Evolutionary conservation across 1,140 invertebrate species (phyloP), one percentile per base, ranked within the genome.

Genomic region (Cephus cinctus): DNA sequence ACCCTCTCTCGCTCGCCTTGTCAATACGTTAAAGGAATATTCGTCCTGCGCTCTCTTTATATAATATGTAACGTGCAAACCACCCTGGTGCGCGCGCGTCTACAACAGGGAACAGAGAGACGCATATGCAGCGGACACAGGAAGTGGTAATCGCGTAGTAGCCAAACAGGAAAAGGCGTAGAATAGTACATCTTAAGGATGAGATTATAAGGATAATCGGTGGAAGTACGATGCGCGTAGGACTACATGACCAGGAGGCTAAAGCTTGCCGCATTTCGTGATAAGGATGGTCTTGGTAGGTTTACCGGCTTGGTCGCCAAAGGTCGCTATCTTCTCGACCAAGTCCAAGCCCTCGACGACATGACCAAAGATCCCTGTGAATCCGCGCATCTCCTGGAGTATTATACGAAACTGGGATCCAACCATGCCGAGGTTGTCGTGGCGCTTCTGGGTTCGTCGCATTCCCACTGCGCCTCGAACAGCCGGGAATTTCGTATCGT

Each of bases 381-480:
- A 91, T 11, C 86, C 85, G 42, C 85, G 80, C 85, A 89, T 89
- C 61, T 90, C 87, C 50, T 87, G 85, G 43, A 90, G 69, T 52
- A 90, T 87, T 46, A 91, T 84, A 34, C 89, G 84, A 73, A 91
- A 91, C 65, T 91, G 89, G 25, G 89, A 91, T 15, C 88, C 89
- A 0, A 92, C 89, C 78, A 89, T 83, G 21, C 88, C 88, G 27
- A 86, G 68, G 59, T 86, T 89, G 59, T 91, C 87, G 68, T 89
- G 87, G 3, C 87, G 80, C 61, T 88, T 89, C 57, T 90, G 88
- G 34, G 87, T 89, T 4, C 89, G 77, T 15, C 89, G 77, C 89
- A 92, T 92, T 15, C 89, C 89, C 1, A 91, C 86, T 1, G 88
- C 85, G 6, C 89, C 88, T 8, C 88, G 75, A 0, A 85, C 80